Evolutionary conservation across 2,888 invertebrate genomes (phyloP), one percentile per base, ranked within the genome.

Genomic region (Tipula unca): DNA sequence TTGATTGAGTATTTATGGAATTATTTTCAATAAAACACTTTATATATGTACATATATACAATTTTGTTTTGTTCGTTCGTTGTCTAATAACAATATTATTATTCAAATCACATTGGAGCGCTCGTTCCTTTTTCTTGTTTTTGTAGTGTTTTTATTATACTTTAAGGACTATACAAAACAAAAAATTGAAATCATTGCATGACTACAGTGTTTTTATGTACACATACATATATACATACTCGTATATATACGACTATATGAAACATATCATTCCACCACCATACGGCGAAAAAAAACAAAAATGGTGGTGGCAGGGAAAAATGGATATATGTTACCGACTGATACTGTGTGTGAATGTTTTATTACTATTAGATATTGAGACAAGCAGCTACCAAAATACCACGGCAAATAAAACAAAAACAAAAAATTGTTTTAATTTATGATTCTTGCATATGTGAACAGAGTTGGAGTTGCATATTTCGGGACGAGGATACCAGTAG

Each of bases 321-420:
- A 69, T 69, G 69, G 25, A 69, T 69, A 69, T 69, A 69, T 69
- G 69, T 69, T 69, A 69, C 69, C 69, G 69, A 69, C 69, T 69
- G 69, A 69, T 69, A 69, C 69, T 69, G 69, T 69, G 69, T 69
- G 69, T 69, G 69, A 69, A 69, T 69, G 20, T 69, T 69, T 69
- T 69, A 69, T 69, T 69, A 10, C 25, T 69, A 69, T 69, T 69
- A 69, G 25, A 69, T 69, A 69, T 69, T 69, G 69, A 69, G 69
- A 69, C 69, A 69, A 69, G 25, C 69, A 69, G 8, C 69, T 69
- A 69, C 69, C 69, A 69, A 69, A 69, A 69, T 69, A 69, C 69
- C 69, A 69, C 25, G 25, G 1, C 3, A 13, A 69, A 69, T 69
- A 69, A 69, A 25, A 20, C 13, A 69, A 69, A 48, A 69, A 69